Evolutionary conservation across 2,888 invertebrate species (phyloP).

Genomic region (Sceliomorpha sp.): DNA sequence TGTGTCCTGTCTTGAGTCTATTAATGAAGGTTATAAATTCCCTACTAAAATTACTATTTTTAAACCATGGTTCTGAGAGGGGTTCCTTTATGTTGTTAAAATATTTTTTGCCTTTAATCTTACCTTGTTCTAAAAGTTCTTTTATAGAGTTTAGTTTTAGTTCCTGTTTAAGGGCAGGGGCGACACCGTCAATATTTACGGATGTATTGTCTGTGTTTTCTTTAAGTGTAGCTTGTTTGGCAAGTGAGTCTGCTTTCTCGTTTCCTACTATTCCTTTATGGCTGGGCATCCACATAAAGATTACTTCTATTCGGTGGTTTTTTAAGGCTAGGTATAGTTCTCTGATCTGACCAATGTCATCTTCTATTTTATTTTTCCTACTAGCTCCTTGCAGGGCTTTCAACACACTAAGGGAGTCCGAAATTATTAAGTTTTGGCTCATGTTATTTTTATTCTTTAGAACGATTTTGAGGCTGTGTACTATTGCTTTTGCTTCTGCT

Average conservation of each 20-base stretch:
- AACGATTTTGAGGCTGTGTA: too few relatives aligned
- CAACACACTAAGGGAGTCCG: too few relatives aligned
- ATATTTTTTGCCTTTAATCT: conserved; percentile 4
- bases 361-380: background rate
- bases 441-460: too few relatives aligned
- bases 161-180: too few relatives aligned
- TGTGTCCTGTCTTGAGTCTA: background rate
- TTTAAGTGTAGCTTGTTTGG: background rate
- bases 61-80: background rate
- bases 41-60: too few relatives aligned
- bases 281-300: conserved; percentile 10
- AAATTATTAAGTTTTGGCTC: too few relatives aligned
- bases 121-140: background rate
- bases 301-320: too few relatives aligned
- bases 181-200: too few relatives aligned
- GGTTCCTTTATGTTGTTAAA: background rate
- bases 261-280: conserved; percentile 9
- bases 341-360: background rate
- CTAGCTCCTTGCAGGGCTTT: background rate
- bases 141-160: too few relatives aligned
- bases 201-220: background rate
- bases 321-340: background rate
- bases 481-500: too few relatives aligned
- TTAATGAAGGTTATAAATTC: too few relatives aligned
- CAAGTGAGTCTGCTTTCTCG: conserved; percentile 3